These are phyloP conservation scores for Formica aserva DNA, from an alignment of 2,888 invertebrate genomes.

Conservation along the genomic window DNA sequence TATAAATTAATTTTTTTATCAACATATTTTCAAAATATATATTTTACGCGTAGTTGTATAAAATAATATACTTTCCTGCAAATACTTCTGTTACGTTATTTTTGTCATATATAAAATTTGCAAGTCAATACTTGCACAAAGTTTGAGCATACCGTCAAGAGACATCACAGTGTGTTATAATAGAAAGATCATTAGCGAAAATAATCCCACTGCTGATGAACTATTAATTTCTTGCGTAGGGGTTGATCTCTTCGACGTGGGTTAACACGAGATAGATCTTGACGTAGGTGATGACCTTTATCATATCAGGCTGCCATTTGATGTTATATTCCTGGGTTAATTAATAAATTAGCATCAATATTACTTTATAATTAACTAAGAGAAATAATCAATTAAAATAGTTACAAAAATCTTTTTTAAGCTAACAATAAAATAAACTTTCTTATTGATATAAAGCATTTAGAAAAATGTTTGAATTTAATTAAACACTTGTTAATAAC, in stretches of 20 bases:
- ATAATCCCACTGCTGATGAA: constrained; percentile 21
- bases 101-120: not conserved
- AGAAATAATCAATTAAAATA: constrained; percentile 12
- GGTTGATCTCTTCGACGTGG: constrained; percentile 27
- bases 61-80: not conserved
- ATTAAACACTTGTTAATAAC: constrained; percentile 3
- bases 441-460: not conserved
- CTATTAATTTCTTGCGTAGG: constrained; percentile 46
- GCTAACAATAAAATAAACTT: not conserved
- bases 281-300: constrained; percentile 47
- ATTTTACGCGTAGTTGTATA: not conserved
- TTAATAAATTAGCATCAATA: constrained; percentile 41
- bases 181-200: constrained; percentile 10
- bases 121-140: not conserved
- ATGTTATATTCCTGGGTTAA: not conserved
- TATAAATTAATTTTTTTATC: not conserved
- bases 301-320: not conserved
- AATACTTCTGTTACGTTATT: not conserved
- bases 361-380: constrained; percentile 23
- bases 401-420: constrained; percentile 1
- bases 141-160: not conserved
- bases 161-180: not conserved
- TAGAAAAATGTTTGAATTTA: not conserved
- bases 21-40: not conserved
- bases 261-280: constrained; percentile 19